Evolutionary conservation across 2,113 vertebrate species (phyloP), one percentile per base, ranked within the genome.

Genomic region (Anguilla rostrata): DNA sequence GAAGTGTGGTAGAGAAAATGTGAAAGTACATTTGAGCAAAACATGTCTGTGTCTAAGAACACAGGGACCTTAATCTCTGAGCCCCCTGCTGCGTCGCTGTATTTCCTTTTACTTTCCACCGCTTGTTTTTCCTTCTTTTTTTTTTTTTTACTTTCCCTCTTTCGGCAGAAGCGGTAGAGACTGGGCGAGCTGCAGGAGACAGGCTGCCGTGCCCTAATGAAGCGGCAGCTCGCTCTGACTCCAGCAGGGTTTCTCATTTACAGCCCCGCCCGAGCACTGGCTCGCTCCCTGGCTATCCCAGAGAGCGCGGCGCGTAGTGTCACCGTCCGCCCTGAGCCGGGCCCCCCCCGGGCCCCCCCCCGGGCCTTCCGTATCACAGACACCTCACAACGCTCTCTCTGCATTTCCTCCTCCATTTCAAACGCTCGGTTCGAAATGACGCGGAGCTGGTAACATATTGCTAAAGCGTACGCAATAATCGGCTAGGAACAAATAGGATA

Each of bases 181-280:
- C 75, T 75, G 80, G 63, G 34, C 11, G 39, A 83, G 79, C 90
- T 87, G 75, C 88, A 84, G 85, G 57, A 82, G 78, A 83, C 80
- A 26, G 63, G 89, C 88, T 90, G 85, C 90, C 86, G 39, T 63
- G 85, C 82, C 81, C 81, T 94, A 91, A 93, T 94, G 91, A 93
- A 92, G 88, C 88, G 87, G 89, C 85, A 87, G 87, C 89, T 91
- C 82, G 84, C 87, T 87, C 84, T 88, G 84, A 90, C 80, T 18
- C 87, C 86, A 86, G 79, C 86, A 86, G 80, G 91, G 88, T 87
- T 89, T 88, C 90, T 90, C 87, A 90, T 90, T 93, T 93, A 92
- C 89, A 66, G 89, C 81, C 82, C 78, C 86, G 88, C 89, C 88
- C 81, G 86, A 85, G 83, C 85, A 79, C 90, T 78, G 87, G 84